These are phyloP conservation scores for Hypothenemus hampei DNA, from an alignment of 1,140 invertebrate genomes.

Conservation along the genomic window DNA sequence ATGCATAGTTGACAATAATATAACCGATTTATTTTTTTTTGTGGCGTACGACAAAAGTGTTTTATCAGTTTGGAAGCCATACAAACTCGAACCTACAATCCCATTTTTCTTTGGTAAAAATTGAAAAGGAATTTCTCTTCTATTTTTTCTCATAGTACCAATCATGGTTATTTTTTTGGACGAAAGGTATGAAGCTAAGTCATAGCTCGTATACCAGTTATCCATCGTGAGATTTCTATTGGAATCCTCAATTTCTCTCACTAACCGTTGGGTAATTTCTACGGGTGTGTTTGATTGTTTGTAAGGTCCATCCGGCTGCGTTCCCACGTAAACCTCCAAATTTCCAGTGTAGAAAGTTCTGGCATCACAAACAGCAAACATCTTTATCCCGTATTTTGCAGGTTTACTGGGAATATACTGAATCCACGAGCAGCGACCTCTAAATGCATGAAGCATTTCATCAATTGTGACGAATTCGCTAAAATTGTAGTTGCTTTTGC, in stretches of 20 bases:
- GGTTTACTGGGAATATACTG: constrained; percentile 27
- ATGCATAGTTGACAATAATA: constrained; percentile 38
- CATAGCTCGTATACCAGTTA: constrained; percentile 18
- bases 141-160: constrained; percentile 38
- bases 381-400: constrained; percentile 41
- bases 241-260: neutral
- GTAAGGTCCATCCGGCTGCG: neutral
- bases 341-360: constrained; percentile 9
- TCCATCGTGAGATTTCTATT: constrained; percentile 19
- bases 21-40: constrained; percentile 33
- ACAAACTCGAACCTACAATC: neutral
- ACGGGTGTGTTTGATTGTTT: too few relatives aligned
- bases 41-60: constrained; percentile 30
- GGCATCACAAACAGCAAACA: constrained; percentile 25
- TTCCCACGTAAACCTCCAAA: constrained; percentile 7
- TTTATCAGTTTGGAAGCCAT: constrained; percentile 19
- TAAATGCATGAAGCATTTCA: constrained; percentile 11
- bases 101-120: neutral
- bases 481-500: too few relatives aligned
- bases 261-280: too few relatives aligned
- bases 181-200: constrained; percentile 30
- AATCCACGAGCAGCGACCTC: constrained; percentile 9
- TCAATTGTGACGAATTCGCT: constrained; percentile 13
- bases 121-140: constrained; percentile 23
- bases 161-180: constrained; percentile 30